These are phyloP conservation scores for Sycobia sp. DNA, from an alignment of 1,140 invertebrate genomes.

Conservation along the genomic window DNA sequence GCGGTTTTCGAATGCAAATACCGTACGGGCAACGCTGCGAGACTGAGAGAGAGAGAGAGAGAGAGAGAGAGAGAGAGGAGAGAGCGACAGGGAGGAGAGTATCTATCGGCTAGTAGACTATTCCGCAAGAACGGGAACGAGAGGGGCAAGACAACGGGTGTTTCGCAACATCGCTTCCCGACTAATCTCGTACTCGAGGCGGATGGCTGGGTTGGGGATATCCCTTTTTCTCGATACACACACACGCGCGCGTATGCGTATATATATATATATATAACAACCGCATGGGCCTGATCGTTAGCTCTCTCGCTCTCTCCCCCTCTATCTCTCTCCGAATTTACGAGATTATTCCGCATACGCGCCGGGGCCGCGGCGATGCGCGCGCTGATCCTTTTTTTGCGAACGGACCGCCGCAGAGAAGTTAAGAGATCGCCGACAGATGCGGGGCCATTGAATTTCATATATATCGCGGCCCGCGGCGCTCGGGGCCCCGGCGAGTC, in stretches of 20 bases:
- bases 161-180: no score
- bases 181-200: no score
- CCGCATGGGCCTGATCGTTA: no score
- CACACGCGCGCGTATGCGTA: no score
- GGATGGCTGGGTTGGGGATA: no score
- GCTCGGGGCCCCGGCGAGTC: not conserved
- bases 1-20: no score
- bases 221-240: no score
- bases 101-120: no score
- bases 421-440: constrained; percentile 26
- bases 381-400: not conserved
- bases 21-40: not conserved
- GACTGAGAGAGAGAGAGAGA: not conserved
- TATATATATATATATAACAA: no score
- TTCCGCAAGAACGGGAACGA: no score
- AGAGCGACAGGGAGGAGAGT: no score
- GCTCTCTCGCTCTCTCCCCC: no score
- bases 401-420: not conserved
- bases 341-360: not conserved
- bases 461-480: constrained; percentile 15
- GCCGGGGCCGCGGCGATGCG: not conserved
- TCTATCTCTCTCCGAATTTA: constrained; percentile 30
- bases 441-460: constrained; percentile 25
- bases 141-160: not conserved
- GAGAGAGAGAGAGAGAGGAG: not conserved